These are phyloP conservation scores for Conops quadrifasciatus DNA, from an alignment of 2,888 invertebrate species.

Conservation along the genomic window DNA sequence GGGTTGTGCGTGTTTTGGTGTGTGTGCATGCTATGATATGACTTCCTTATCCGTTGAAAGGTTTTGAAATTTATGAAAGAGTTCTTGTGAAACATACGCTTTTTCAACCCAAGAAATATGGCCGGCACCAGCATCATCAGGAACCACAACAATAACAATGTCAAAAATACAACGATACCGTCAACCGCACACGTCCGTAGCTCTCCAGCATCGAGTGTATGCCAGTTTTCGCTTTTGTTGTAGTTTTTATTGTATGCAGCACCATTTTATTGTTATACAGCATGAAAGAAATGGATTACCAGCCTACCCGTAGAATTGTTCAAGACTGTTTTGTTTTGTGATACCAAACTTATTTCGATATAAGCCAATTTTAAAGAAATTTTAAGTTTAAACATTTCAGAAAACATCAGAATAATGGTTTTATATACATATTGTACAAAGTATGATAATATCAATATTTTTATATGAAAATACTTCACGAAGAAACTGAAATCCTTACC, in stretches of 20 bases:
- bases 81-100: slow-evolving; percentile 55
- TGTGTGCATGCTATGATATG: background rate
- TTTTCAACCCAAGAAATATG: slow-evolving; percentile 39
- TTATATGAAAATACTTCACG: too few relatives aligned
- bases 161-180: slow-evolving; percentile 30
- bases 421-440: too few relatives aligned
- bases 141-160: slow-evolving; percentile 38
- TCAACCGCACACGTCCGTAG: slow-evolving; percentile 35
- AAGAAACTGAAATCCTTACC: too few relatives aligned
- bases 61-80: slow-evolving; percentile 56
- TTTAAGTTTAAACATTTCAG: too few relatives aligned
- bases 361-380: too few relatives aligned
- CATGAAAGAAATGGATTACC: slow-evolving; percentile 9
- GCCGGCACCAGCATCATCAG: slow-evolving; percentile 47
- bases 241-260: background rate
- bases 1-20: background rate
- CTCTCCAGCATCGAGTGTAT: too few relatives aligned
- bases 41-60: slow-evolving; percentile 24
- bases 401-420: too few relatives aligned
- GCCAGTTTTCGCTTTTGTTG: slow-evolving; percentile 37
- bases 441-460: too few relatives aligned
- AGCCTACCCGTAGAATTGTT: background rate
- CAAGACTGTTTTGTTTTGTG: background rate
- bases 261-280: slow-evolving; percentile 27
- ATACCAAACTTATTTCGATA: too few relatives aligned